Percentiles rank a stretch among this genome's conserved stretches.
Evolutionary conservation across 2,113 vertebrate species (phyloP).

Genomic region (Tursiops truncatus): DNA sequence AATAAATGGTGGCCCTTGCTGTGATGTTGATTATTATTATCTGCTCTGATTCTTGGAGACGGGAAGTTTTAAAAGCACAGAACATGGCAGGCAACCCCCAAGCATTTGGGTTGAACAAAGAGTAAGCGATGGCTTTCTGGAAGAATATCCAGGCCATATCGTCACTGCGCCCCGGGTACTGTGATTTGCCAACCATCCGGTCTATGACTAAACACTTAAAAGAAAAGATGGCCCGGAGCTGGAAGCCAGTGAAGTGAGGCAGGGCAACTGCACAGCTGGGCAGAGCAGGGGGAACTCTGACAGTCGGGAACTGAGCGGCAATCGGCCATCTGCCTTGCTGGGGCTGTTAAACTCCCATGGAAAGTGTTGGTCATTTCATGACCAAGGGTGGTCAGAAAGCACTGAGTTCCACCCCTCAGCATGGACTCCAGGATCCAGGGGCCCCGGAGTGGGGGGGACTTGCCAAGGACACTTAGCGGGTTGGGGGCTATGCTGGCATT

Average conservation of each 20-base stretch:
- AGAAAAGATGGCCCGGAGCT: constrained; percentile 41
- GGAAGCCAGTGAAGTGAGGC: background rate
- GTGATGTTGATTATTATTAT: background rate
- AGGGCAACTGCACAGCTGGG: background rate
- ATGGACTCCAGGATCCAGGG: background rate
- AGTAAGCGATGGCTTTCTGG: background rate
- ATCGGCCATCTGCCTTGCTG: background rate
- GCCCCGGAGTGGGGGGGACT: background rate
- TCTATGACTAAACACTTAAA: background rate
- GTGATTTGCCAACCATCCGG: background rate
- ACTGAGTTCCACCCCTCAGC: background rate
- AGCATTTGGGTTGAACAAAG: background rate
- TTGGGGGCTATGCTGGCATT: background rate
- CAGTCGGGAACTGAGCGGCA: background rate
- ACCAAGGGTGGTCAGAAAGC: background rate
- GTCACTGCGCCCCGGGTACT: background rate
- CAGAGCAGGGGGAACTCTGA: background rate
- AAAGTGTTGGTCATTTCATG: background rate
- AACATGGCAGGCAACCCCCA: background rate
- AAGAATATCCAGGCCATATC: background rate
- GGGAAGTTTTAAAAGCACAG: background rate
- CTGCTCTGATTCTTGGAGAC: background rate
- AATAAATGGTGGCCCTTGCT: background rate
- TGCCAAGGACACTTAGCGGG: background rate
- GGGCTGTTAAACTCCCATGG: background rate